Percentiles rank a stretch among this genome's conserved stretches.
phyloP scores from a whole-genome alignment of 2,113 vertebrate species.

The Pteronura brasiliensis region DNA sequence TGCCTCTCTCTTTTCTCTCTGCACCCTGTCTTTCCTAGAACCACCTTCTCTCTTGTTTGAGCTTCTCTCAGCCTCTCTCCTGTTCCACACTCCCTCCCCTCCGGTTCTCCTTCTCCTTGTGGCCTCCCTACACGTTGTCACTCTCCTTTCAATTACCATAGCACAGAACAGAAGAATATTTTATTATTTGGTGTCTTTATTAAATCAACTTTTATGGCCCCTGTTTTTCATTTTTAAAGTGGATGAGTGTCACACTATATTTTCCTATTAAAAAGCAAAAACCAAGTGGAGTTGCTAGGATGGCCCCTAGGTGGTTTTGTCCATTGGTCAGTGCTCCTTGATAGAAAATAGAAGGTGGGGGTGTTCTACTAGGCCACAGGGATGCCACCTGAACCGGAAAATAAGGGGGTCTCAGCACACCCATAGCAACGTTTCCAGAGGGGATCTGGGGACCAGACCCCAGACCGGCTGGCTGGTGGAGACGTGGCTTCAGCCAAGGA shows the following conservation, averaged over 20 bases:
- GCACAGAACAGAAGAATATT: conserved; percentile 41
- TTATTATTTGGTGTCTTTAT: conserved; percentile 65
- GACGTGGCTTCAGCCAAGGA: neutral
- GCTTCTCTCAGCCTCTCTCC: neutral
- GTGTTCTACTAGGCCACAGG: neutral
- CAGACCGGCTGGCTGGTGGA: neutral
- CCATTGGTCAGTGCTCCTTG: neutral
- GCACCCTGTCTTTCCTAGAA: neutral
- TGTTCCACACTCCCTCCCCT: neutral
- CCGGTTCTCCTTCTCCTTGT: neutral
- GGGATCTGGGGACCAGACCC: neutral
- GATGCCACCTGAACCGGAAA: neutral
- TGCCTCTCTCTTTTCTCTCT: neutral
- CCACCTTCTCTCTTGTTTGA: neutral
- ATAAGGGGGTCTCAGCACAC: neutral
- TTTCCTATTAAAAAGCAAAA: conserved; percentile 57
- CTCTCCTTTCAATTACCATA: conserved; percentile 50
- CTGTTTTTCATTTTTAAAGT: conserved; percentile 66
- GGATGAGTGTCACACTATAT: conserved; percentile 23
- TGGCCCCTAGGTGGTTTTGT: neutral
- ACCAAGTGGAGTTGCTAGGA: neutral
- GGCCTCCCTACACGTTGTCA: neutral
- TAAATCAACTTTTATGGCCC: conserved; percentile 65
- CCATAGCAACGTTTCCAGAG: neutral
- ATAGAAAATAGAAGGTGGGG: neutral